Base-by-base conservation (phyloP, 2,113 vertebrate species). In the Plectropomus leopardus region DNA sequence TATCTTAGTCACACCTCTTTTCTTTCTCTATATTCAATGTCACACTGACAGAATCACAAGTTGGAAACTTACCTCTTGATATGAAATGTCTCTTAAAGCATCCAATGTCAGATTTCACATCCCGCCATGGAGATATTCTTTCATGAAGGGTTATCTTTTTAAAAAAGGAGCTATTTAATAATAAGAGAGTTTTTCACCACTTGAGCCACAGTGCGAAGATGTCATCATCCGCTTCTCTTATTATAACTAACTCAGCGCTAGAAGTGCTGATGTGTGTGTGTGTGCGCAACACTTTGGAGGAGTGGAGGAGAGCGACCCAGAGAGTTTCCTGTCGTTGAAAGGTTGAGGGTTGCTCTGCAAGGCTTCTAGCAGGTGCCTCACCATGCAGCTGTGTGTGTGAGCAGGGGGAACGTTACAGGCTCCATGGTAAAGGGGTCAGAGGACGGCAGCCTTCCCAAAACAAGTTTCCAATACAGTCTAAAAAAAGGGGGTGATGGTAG, bases 301-400 rank as follows among this genome's bases (percentile, higher is more conserved):
- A 81, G 82, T 75, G 69, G 36, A 92, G 71, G 78, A 72, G 69
- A 84, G 86, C 78, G 16, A 83, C 88, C 75, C 85, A 81, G 88
- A 88, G 85, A 69, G 90, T 83, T 95, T 95, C 94, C 94, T 94
- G 94, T 94, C 94, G 94, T 95, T 95, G 90, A 90, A 72, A 87
- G 66, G 77, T 86, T 92, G 84, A 87, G 87, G 83, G 83, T 86
- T 93, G 89, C 89, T 87, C 83, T 92, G 88, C 80, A 83, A 40
- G 70, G 53, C 71, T 84, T 84, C 74, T 75, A 72, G 76, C 94
- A 95, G 94, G 92, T 95, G 94, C 87, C 86, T 26, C 13, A 42
- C 24, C n/a, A 1, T 84, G 91, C 94, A 95, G 93, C 90, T 93
- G 93, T 85, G 80, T 72, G 69, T 72, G 69, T 47, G 69, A 72